Evolutionary conservation across 2,797 vertebrate genomes (phyloP).

Genomic region (Hypotaenidia okinawae): DNA sequence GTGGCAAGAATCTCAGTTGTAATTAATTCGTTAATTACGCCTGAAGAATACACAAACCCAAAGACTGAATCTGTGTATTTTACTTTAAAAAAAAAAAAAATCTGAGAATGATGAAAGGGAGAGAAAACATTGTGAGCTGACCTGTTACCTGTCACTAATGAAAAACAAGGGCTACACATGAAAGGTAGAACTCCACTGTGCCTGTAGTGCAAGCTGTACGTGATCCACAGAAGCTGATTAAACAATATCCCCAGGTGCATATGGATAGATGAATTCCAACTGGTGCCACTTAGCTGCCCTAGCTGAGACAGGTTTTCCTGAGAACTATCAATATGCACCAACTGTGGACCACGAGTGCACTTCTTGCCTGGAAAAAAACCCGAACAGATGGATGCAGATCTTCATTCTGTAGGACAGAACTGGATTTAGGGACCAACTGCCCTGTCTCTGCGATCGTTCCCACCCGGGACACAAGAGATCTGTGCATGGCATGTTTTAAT

Average conservation of each 20-base stretch:
- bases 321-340: fast-evolving
- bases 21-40: not conserved
- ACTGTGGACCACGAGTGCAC: fast-evolving
- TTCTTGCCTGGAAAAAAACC: not conserved
- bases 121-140: not conserved
- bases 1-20: not conserved
- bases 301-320: not conserved
- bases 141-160: fast-evolving
- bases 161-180: fast-evolving
- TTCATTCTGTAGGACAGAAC: not conserved
- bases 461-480: not conserved
- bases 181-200: fast-evolving
- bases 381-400: not conserved
- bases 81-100: not conserved
- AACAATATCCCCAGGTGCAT: fast-evolving
- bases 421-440: fast-evolving
- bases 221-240: not conserved
- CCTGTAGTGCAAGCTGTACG: fast-evolving
- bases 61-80: not conserved
- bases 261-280: fast-evolving
- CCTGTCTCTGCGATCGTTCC: not conserved
- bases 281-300: not conserved
- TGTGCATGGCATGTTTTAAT: not conserved
- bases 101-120: not conserved
- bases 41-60: not conserved